Evolutionary conservation across 2,797 vertebrate genomes (phyloP), one percentile per base, ranked within the genome.

Genomic region (Sebastes diploproa): DNA sequence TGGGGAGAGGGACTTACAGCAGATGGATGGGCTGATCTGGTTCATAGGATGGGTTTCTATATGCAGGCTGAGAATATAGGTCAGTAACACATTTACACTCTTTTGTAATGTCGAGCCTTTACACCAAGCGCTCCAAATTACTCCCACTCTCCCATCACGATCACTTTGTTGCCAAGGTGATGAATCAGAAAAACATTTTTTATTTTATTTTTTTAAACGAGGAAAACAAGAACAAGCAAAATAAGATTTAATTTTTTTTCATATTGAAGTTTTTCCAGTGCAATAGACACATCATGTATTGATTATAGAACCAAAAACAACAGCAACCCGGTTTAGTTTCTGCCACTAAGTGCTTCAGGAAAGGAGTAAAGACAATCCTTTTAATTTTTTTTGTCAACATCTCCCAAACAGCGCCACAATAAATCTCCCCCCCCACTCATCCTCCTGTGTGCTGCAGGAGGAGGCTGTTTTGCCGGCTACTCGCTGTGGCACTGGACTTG

Each of bases 41-140:
- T 93, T 91, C 84, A 91, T 77, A 29, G 84, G 83, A 91, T 76
- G 69, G 83, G 32, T 90, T 89, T 89, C 84, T 92, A 91, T 91
- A 92, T 90, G 81, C 69, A 34, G 89, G 84, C 74, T 77, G 73
- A 75, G 77, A 92, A 95, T 94, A 90, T 95, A 86, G 93, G 94
- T 94, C 93, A 94, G 86, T 91, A 88, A 89, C 88, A 92, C 89
- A 91, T 94, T 94, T 92, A 89, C 87, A 82, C 89, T 87, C 90
- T 85, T 88, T 93, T 81, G 77, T 86, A 90, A 91, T 82, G 72
- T 77, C 58, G 77, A 85, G 89, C 85, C 72, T 86, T 88, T 81
- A 81, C 75, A 79, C 78, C 86, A 85, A 87, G 81, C 54, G 67
- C 84, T 88, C 86, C 61, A 85, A 92, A 90, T 90, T 80, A 84